Percentiles rank a stretch among this genome's conserved stretches.
phyloP scores from a whole-genome alignment of 1,140 invertebrate species.

The Ptiloglossa arizonensis region DNA sequence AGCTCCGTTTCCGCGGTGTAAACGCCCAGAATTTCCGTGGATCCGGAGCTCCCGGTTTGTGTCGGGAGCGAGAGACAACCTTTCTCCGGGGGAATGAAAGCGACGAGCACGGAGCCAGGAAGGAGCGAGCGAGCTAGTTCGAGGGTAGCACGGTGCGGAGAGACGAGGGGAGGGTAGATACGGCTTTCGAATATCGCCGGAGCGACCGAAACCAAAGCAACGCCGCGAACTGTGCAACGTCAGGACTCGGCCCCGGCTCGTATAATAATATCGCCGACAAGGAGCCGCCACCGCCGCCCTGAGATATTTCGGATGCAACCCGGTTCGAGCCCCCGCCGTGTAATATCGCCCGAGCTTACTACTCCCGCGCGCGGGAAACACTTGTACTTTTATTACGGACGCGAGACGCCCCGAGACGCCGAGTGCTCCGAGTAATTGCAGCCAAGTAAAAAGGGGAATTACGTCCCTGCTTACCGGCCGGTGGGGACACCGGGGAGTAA shows the following conservation, averaged over 20 bases:
- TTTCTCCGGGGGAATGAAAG: conserved; percentile 19
- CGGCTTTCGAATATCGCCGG: conserved; percentile 40
- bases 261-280: conserved; percentile 44
- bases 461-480: too few relatives aligned
- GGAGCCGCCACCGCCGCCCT: background rate
- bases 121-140: too few relatives aligned
- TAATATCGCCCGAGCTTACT: background rate
- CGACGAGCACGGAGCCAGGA: background rate
- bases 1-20: conserved; percentile 28
- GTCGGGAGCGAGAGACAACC: conserved; percentile 17
- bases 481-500: background rate
- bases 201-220: conserved; percentile 39
- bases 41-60: background rate
- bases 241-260: background rate
- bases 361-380: background rate
- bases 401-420: background rate
- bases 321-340: conserved; percentile 3
- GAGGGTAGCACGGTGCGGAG: too few relatives aligned
- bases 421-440: conserved; percentile 7
- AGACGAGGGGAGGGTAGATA: too few relatives aligned
- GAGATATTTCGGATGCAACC: conserved; percentile 26
- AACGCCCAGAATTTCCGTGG: conserved; percentile 31
- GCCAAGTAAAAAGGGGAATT: conserved; percentile 7
- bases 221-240: conserved; percentile 42
- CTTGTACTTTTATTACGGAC: conserved; percentile 14